Evolutionary conservation across 53 echinoderm and acorn worm genomes (phyloP).

Genomic region (Holothuria leucospilota): DNA sequence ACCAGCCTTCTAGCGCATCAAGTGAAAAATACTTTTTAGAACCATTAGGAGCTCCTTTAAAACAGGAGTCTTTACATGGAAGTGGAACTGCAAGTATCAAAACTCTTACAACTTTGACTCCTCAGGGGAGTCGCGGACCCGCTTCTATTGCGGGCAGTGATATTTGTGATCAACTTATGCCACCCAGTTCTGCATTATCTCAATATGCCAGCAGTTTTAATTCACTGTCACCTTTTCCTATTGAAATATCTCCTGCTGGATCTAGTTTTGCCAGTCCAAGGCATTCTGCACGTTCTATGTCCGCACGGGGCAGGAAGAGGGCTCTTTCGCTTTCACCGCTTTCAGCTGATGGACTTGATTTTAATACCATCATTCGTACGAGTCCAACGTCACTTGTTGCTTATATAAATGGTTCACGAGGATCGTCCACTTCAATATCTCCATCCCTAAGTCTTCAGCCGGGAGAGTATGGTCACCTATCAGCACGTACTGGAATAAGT

Average conservation of each 20-base stretch:
- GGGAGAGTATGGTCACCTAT: conserved; percentile 95
- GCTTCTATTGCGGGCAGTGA: conserved; percentile 95
- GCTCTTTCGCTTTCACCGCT: conserved; percentile 92
- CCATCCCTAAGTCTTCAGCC: conserved; percentile 75
- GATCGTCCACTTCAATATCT: conserved; percentile 93
- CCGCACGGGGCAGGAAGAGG: conserved; percentile 85
- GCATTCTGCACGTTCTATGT: conserved; percentile 89
- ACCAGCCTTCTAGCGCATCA: conserved; percentile 58
- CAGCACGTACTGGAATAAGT: conserved; percentile 63
- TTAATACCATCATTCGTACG: conserved; percentile 92
- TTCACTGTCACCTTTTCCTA: conserved; percentile 96
- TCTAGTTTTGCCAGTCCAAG: conserved; percentile 99
- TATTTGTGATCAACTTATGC: conserved; percentile 84
- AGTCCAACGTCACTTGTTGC: conserved; percentile 98
- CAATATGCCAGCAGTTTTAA: conserved; percentile 94
- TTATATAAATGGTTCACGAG: conserved; percentile 91
- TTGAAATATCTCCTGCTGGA: conserved; percentile 92
- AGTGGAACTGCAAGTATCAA: conserved; percentile 27
- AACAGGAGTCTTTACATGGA: conserved; percentile 75
- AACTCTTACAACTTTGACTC: conserved; percentile 64
- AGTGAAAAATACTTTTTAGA: conserved; percentile 70
- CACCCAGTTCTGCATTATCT: conserved; percentile 94
- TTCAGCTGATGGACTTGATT: conserved; percentile 87
- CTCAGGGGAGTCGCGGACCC: conserved; percentile 74
- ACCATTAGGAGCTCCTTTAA: conserved; percentile 70